Conservation (phyloP, 2,113 vertebrate genomes). For the Tursiops truncatus region DNA sequence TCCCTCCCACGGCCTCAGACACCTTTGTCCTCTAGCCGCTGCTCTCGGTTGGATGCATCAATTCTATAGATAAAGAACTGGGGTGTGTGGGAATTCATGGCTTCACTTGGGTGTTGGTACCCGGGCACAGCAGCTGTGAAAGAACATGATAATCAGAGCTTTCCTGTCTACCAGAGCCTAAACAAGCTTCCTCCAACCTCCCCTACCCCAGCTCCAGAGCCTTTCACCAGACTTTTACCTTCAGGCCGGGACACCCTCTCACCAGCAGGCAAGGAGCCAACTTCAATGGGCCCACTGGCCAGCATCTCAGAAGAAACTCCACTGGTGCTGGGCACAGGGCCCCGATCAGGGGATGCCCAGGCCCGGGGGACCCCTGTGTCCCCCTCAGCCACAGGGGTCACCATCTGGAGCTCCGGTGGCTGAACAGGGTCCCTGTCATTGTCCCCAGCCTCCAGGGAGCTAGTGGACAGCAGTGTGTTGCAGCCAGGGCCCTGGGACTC, state of each 20-base stretch:
- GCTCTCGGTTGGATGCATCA: conserved; percentile 90
- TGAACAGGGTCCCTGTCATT: conserved; percentile 77
- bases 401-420: conserved; percentile 78
- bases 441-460: conserved; percentile 76
- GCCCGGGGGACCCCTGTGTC: conserved; percentile 69
- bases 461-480: conserved; percentile 73
- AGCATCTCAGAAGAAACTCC: conserved; percentile 89
- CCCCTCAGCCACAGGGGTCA: conserved; percentile 76
- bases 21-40: conserved; percentile 97
- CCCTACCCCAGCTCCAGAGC: background rate
- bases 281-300: conserved; percentile 82
- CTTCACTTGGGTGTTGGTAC: conserved; percentile 93
- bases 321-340: conserved; percentile 86
- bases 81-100: conserved; percentile 84
- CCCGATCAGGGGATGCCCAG: conserved; percentile 81
- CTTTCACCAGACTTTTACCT: conserved; percentile 83
- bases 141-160: background rate
- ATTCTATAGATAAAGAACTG: conserved; percentile 95
- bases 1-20: conserved; percentile 21
- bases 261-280: conserved; percentile 87
- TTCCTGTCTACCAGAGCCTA: background rate
- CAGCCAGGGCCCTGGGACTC: conserved; percentile 84
- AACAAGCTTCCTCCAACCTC: background rate
- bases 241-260: conserved; percentile 94
- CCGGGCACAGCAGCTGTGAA: conserved; percentile 92